Conservation (phyloP, 2,113 vertebrate species). For the Oncorhynchus nerka region DNA sequence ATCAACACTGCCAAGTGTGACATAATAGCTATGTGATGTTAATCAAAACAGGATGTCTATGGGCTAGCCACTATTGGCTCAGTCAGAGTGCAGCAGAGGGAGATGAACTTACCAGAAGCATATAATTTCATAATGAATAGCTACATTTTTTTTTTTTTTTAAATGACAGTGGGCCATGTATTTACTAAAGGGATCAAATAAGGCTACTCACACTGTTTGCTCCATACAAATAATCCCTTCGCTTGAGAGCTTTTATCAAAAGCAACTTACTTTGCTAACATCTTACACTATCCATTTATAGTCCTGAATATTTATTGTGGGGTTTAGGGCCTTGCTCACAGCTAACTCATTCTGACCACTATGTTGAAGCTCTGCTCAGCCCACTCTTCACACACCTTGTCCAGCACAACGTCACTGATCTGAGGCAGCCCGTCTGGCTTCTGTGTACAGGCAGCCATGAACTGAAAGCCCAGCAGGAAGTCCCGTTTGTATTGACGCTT, state of each 20-base stretch:
- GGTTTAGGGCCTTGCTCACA: not conserved
- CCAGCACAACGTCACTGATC: conserved; percentile 96
- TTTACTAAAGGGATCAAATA: not conserved
- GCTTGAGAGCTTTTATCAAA: conserved; percentile 11
- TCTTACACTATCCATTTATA: conserved; percentile 2
- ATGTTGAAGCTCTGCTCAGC: not conserved
- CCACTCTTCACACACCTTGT: conserved; percentile 81
- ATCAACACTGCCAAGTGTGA: conserved; percentile 68
- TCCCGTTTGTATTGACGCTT: conserved; percentile 91
- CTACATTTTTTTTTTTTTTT: no score
- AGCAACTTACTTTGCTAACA: not conserved
- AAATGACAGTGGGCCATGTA: not conserved
- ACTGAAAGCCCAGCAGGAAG: conserved; percentile 92
- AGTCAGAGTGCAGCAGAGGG: conserved; percentile 29
- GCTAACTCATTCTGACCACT: no score
- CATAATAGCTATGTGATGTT: conserved; percentile 71
- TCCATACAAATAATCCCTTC: not conserved
- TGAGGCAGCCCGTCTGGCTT: conserved; percentile 93
- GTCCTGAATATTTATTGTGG: not conserved
- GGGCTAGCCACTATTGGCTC: conserved; percentile 31
- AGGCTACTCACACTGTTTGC: not conserved
- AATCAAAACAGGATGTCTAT: conserved; percentile 72
- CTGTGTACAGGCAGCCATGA: conserved; percentile 89
- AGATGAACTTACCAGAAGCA: not conserved
- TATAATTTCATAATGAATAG: not conserved